A percentile compares a stretch with the other conserved stretches of the same genome.
Conservation (phyloP, 2,113 vertebrate genomes). For the Trogon surrucura region DNA sequence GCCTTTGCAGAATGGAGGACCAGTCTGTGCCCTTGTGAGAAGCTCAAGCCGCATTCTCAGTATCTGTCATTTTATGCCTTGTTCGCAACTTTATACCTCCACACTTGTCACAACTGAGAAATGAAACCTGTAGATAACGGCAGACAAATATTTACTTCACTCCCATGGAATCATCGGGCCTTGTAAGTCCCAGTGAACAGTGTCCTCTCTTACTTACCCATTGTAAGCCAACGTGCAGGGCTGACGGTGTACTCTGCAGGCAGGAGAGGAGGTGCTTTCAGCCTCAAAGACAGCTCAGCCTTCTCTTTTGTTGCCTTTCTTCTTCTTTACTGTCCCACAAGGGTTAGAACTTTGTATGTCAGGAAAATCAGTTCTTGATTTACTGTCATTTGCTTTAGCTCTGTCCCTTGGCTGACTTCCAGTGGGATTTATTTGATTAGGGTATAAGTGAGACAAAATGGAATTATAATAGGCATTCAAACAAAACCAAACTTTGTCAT, state of each 20-base stretch:
- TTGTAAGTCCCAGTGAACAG: background rate
- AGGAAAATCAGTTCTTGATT: background rate
- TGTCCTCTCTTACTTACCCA: background rate
- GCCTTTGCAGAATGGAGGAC: background rate
- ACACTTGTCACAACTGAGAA: background rate
- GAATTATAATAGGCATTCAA: slow-evolving; percentile 9
- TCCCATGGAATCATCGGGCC: background rate
- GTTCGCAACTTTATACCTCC: background rate
- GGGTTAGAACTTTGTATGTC: background rate
- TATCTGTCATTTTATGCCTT: background rate
- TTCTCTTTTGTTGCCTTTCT: background rate
- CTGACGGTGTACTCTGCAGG: background rate
- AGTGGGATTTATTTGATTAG: slow-evolving; percentile 5
- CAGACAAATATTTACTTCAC: background rate
- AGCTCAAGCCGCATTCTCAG: background rate
- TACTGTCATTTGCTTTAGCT: background rate
- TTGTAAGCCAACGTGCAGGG: background rate
- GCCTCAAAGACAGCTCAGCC: background rate
- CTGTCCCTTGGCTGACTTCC: background rate
- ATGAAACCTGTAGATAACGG: background rate
- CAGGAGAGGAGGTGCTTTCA: background rate
- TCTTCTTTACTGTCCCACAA: background rate
- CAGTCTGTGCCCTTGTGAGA: background rate
- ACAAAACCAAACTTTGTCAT: background rate
- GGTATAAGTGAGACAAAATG: background rate